phyloP scores from a whole-genome alignment of 2,888 invertebrate species.

The Heteromyza rotundicornis region DNA sequence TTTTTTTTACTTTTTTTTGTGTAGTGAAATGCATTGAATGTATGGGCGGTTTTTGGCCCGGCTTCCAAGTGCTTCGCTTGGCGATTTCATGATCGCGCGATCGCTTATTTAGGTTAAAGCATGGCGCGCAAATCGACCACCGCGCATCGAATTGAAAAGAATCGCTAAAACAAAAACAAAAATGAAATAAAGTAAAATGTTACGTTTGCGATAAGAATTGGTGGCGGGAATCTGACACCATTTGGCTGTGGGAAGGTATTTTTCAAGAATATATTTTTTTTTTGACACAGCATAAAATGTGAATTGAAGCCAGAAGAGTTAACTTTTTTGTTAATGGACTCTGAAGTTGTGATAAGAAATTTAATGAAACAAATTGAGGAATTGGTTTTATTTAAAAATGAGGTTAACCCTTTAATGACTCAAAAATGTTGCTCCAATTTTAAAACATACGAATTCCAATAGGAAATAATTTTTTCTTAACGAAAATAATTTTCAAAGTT shows the following conservation, averaged over 20 bases:
- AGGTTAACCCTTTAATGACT: no score
- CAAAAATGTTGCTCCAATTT: no score
- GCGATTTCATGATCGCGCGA: conserved; percentile 18
- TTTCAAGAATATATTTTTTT: no score
- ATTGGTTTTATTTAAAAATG: not conserved
- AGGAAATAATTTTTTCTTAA: no score
- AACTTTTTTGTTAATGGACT: not conserved
- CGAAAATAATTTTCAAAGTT: no score
- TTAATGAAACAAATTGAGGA: not conserved
- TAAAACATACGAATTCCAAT: no score
- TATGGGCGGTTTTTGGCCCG: not conserved
- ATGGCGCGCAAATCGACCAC: not conserved
- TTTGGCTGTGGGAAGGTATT: not conserved
- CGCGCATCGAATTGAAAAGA: not conserved
- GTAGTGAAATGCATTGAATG: not conserved
- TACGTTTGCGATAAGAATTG: not conserved
- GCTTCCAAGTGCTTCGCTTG: conserved; percentile 1
- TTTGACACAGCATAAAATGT: no score
- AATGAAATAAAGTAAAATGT: no score
- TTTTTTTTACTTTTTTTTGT: no score
- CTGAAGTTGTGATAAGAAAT: no score
- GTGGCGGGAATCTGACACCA: not conserved
- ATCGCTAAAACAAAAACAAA: not conserved
- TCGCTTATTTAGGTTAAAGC: conserved; percentile 18
- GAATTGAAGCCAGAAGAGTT: not conserved